Conservation (phyloP, 2,113 vertebrate species). For the Anarhynchus alexandrinus region DNA sequence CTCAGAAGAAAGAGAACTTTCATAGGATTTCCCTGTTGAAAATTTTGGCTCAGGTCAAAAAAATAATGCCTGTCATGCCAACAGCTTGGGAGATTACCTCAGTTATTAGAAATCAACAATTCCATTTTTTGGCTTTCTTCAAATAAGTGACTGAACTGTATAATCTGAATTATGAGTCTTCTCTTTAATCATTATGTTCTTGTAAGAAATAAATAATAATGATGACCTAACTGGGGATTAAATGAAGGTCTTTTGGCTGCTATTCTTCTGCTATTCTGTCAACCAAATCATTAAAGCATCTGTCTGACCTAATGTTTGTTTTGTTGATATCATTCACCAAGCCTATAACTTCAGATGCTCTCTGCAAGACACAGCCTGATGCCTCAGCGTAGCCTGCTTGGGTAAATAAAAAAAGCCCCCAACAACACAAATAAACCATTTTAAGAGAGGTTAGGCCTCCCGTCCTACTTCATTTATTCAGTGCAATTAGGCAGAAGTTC, state of each 20-base stretch:
- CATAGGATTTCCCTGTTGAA: not conserved
- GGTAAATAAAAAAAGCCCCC: not conserved
- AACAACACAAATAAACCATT: not conserved
- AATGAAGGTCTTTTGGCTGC: not conserved
- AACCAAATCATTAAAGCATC: not conserved
- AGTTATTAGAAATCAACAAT: not conserved
- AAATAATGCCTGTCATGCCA: not conserved
- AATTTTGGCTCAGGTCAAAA: not conserved
- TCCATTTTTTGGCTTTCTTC: not conserved
- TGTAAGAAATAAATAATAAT: conserved; percentile 18
- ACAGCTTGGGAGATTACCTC: not conserved
- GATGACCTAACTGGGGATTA: not conserved
- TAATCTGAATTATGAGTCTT: not conserved
- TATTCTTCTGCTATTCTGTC: not conserved
- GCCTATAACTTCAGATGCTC: not conserved
- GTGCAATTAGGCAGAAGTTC: not conserved
- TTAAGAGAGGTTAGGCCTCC: not conserved
- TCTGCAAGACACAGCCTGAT: not conserved
- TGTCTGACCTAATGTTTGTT: not conserved
- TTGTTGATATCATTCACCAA: not conserved
- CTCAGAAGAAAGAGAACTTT: not conserved
- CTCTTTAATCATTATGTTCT: not conserved
- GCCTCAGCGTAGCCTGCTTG: not conserved
- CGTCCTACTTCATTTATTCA: not conserved
- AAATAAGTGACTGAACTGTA: not conserved